These are phyloP conservation scores for Nibea albiflora DNA, from an alignment of 2,113 vertebrate genomes.

Conservation along the genomic window DNA sequence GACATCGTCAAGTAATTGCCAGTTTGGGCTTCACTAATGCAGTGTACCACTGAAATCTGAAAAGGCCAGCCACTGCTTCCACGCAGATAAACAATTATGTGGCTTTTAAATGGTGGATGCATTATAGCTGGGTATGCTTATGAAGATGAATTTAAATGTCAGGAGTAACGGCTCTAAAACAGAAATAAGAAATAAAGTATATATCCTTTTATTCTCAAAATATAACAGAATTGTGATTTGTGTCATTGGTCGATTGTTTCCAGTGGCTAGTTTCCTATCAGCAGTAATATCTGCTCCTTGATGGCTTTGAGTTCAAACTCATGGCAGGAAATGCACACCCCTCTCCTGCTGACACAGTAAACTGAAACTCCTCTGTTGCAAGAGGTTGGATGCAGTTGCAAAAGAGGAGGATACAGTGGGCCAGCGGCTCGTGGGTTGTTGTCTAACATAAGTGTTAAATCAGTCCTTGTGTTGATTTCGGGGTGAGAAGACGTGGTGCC, in stretches of 20 bases:
- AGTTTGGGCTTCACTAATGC: slow-evolving; percentile 85
- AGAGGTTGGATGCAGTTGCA: slow-evolving; percentile 69
- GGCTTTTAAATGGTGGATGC: slow-evolving; percentile 80
- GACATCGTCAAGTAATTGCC: slow-evolving; percentile 83
- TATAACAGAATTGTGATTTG: background rate
- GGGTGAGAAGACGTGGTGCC: background rate
- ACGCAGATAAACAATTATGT: slow-evolving; percentile 86
- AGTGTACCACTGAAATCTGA: slow-evolving; percentile 80
- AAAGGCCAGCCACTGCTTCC: slow-evolving; percentile 84
- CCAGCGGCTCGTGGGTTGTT: slow-evolving; percentile 38
- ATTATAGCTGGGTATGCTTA: slow-evolving; percentile 78
- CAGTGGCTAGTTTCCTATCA: background rate
- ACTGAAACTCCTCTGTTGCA: slow-evolving; percentile 76
- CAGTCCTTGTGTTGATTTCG: slow-evolving; percentile 8
- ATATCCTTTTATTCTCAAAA: slow-evolving; percentile 2
- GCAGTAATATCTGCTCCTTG: background rate
- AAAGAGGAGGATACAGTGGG: slow-evolving; percentile 60
- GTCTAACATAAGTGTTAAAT: slow-evolving; percentile 36
- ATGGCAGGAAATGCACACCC: slow-evolving; percentile 59
- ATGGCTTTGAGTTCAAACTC: slow-evolving; percentile 17
- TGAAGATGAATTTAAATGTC: slow-evolving; percentile 84
- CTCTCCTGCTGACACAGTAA: slow-evolving; percentile 72
- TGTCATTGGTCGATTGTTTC: background rate
- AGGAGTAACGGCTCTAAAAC: slow-evolving; percentile 76
- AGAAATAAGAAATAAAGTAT: slow-evolving; percentile 63